Evolutionary conservation across 2,797 vertebrate genomes (phyloP), one percentile per base, ranked within the genome.

Genomic region (Pipistrellus pygmaeus): DNA sequence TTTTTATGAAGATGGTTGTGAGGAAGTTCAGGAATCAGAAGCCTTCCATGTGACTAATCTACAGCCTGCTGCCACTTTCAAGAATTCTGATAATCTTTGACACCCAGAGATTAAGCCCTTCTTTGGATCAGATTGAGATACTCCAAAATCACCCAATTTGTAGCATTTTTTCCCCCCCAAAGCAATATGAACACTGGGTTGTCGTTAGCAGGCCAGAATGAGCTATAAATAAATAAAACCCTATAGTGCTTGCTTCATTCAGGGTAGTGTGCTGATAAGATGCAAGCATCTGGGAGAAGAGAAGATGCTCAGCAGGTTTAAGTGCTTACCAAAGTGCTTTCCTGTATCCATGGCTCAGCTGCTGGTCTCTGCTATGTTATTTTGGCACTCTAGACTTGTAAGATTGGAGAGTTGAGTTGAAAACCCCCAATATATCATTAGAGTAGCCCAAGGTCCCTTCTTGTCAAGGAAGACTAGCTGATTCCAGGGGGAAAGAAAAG

Each of bases 361-460:
- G 81, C 90, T 93, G 66, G 93, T 32, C 46, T 88, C 93, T 71
- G 53, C 95, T 0, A 1, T 93, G 89, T 96, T 97, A 95, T 94
- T 98, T 95, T 53, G 57, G 95, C 95, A 88, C 92, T 97, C 87
- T 41, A 82, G 68, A 80, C 6, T 46, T 51, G 27, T 4, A 35
- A 75, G 32, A 96, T 96, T 84, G 95, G 92, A 96, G 92, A 94
- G 78, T 92, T 0, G 12, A 72, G 85, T 62, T 91, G 91, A 25
- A 55, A 88, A 84, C 95, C 96, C 46, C 2, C 0, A 85, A 32
- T 51, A 41, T 96, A 93, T 94, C 97, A 93, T 96, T 97, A 97
- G 91, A 64, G 95, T 76, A 96, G 93, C 95, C 96, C 38, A 95
- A 96, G 97, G 97, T 98, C 86, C 73, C 97, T 98, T 97, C 96